Percentiles rank a stretch among this genome's conserved stretches.
Evolutionary conservation across 2,888 invertebrate species (phyloP).

Genomic region (Blastobasis adustella): DNA sequence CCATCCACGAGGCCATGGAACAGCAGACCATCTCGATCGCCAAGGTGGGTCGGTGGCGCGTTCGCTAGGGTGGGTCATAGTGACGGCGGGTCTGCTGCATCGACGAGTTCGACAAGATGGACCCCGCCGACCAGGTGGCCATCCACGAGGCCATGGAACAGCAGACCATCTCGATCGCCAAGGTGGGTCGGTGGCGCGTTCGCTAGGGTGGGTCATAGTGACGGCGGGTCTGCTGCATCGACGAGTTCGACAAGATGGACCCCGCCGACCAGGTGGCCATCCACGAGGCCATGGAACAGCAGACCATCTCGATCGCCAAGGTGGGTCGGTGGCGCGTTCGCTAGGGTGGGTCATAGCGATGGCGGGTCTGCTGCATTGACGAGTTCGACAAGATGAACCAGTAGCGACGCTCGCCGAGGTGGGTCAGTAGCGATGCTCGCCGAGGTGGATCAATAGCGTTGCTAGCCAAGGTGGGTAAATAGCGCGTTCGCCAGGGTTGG

Average conservation of each 20-base stretch:
- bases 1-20: constrained; percentile 99
- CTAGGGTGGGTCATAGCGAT: no score
- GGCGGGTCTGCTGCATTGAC: constrained; percentile 96
- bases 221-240: constrained; percentile 93
- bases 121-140: constrained; percentile 96
- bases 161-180: constrained; percentile 98
- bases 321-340: constrained; percentile 40
- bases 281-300: constrained; percentile 99
- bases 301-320: constrained; percentile 98
- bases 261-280: constrained; percentile 97
- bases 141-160: constrained; percentile 99
- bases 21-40: constrained; percentile 99
- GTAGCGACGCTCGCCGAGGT: constrained; percentile 97
- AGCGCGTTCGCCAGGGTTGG: no score
- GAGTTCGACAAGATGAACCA: constrained; percentile 99
- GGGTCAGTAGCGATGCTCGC: neutral
- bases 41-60: constrained; percentile 74
- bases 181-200: constrained; percentile 65
- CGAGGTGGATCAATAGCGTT: no score
- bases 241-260: constrained; percentile 99
- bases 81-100: constrained; percentile 91
- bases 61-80: no score
- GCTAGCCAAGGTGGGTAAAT: constrained; percentile 85
- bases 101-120: constrained; percentile 99
- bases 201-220: no score